These are phyloP conservation scores for Ciconia maguari DNA, from an alignment of 2,113 vertebrate species.

Conservation along the genomic window DNA sequence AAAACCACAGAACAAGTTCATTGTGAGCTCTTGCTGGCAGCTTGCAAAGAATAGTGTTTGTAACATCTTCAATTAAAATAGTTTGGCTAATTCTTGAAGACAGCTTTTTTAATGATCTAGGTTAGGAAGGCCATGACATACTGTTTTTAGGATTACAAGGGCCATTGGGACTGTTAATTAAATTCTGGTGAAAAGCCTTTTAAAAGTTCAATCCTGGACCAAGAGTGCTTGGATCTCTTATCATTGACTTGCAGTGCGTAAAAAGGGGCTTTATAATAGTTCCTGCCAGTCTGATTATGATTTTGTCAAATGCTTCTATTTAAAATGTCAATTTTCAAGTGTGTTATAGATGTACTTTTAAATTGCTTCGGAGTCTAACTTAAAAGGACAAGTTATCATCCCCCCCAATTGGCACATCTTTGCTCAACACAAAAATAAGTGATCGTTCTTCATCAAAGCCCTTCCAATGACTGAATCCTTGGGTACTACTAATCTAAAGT, in stretches of 20 bases:
- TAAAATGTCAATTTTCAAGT: background rate
- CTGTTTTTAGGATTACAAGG: background rate
- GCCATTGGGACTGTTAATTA: constrained; percentile 22
- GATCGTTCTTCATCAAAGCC: background rate
- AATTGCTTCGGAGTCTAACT: background rate
- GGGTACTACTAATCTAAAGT: background rate
- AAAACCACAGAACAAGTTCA: background rate
- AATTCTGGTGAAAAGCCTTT: constrained; percentile 9
- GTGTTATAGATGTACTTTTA: background rate
- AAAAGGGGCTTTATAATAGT: background rate
- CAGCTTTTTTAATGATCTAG: background rate
- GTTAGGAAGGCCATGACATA: background rate
- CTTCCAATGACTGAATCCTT: background rate
- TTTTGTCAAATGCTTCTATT: background rate
- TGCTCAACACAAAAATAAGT: background rate
- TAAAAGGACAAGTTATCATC: background rate
- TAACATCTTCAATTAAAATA: background rate
- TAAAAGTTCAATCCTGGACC: background rate
- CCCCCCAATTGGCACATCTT: accelerated
- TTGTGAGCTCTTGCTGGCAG: background rate
- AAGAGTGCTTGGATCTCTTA: background rate
- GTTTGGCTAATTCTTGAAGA: background rate
- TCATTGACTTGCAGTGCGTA: background rate
- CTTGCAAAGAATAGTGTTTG: background rate
- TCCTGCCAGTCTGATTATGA: background rate